These are phyloP conservation scores for Oopsacas minuta DNA, from an alignment of 37 sponge, comb jelly and placozoan species.

Conservation along the genomic window DNA sequence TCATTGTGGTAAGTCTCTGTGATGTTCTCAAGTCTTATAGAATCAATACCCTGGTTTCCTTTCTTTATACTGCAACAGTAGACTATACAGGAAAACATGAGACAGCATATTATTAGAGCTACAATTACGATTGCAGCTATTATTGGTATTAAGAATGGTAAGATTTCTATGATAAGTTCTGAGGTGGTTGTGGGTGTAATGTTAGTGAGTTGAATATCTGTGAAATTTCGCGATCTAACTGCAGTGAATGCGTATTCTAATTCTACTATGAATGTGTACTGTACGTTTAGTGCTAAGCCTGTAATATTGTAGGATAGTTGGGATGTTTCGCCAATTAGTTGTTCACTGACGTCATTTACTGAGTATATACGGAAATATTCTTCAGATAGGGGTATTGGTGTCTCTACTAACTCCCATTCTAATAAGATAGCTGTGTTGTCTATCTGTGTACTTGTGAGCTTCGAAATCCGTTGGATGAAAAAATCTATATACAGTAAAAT, in stretches of 20 bases:
- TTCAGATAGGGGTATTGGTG: neutral
- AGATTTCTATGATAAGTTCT: neutral
- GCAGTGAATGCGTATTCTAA: neutral
- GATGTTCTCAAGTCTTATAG: neutral
- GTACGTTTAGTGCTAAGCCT: neutral
- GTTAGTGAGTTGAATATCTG: neutral
- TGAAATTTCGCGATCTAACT: neutral
- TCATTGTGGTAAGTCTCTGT: neutral
- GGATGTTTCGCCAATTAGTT: neutral
- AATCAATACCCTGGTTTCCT: neutral
- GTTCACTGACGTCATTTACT: neutral
- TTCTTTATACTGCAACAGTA: neutral
- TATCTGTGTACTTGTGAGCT: neutral
- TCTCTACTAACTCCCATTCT: neutral
- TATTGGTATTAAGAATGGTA: neutral
- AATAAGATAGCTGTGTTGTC: neutral
- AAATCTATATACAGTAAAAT: neutral
- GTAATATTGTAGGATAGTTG: neutral
- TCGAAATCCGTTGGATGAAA: neutral
- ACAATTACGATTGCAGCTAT: neutral
- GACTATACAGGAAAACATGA: neutral
- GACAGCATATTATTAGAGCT: neutral
- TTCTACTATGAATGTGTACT: neutral
- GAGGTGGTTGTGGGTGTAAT: too few relatives aligned
- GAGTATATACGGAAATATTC: neutral